Evolutionary conservation across 1,140 invertebrate species (phyloP), one percentile per base, ranked within the genome.

Genomic region (Magallana angulata): DNA sequence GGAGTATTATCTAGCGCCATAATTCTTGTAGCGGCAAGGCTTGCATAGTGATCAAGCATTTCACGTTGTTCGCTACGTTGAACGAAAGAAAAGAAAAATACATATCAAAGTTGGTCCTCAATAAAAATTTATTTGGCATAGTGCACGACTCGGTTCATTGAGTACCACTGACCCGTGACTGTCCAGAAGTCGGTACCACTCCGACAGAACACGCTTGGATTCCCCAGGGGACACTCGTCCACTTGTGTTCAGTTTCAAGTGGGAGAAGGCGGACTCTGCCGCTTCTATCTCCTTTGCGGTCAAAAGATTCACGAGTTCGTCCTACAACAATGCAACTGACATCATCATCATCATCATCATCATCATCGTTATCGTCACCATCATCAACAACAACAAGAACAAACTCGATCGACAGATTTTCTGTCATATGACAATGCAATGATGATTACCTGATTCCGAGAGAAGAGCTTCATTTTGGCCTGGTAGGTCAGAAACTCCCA

Each of bases 241-340:
- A 71, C 89, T 85, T 0, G 60, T 24, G 87, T 91, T 83, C 36
- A 71, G 56, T 85, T 91, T 89, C 68, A 91, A 83, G 30, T 56
- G 58, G 7, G 60, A 68, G 82, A 91, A 91, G 11, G 89, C 59
- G 14, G 64, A 59, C 58, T 89, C 86, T 0, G 88, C 87, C 57
- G 60, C n/a, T 16, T 88, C 59, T 57, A 91, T 71, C 80, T 91
- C 90, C 58, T 91, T 91, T 60, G 89, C 90, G 16, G 90, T 88
- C 48, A 91, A 48, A 48, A 48, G 36, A 48, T 48, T 48, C 5
- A 48, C 36, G 36, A 48, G 36, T 48, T 48, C 36, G 36, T 48
- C 36, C 36, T 48, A 48, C 36, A 48, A 48, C 36, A 48, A 48
- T 48, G 5, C 36, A 4, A 48, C 2, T 48, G 36, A 48, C 36